A percentile compares a stretch with the other conserved stretches of the same genome.
These are phyloP conservation scores for Porites rus DNA, from an alignment of 92 coral and sea anemone genomes.

Conservation along the genomic window DNA sequence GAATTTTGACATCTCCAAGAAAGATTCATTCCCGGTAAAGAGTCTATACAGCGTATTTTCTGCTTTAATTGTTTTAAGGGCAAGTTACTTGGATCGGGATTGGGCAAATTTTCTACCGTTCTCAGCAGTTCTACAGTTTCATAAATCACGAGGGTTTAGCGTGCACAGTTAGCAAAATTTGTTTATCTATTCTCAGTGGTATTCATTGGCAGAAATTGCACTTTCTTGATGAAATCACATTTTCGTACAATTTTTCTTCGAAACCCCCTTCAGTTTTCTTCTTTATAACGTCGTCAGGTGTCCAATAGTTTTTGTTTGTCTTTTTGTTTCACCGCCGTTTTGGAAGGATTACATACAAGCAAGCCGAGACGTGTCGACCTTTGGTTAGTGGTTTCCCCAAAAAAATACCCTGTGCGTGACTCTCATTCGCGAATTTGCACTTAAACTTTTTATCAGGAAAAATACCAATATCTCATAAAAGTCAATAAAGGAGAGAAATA, in stretches of 20 bases:
- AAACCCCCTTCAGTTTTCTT: no score
- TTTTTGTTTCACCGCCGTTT: not conserved
- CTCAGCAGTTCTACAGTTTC: not conserved
- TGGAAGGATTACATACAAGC: not conserved
- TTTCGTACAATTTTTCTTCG: not conserved
- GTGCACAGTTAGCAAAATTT: not conserved
- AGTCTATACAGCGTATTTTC: no score
- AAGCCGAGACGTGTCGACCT: not conserved
- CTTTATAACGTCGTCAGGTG: not conserved
- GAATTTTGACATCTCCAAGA: no score
- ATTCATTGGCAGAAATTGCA: not conserved
- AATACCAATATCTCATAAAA: no score
- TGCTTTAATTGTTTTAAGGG: not conserved
- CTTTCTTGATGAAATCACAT: not conserved
- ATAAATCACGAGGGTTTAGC: not conserved
- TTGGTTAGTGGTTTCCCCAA: not conserved
- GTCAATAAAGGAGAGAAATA: not conserved
- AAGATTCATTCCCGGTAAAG: no score
- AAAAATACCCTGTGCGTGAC: not conserved
- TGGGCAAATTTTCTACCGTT: no score
- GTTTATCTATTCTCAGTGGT: not conserved
- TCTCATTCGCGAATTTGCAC: not conserved
- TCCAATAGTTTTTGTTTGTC: not conserved
- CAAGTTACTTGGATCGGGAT: not conserved
- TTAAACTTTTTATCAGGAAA: not conserved